phyloP scores from a whole-genome alignment of 2,888 invertebrate genomes.

The Lepidocyrtoides sp. region DNA sequence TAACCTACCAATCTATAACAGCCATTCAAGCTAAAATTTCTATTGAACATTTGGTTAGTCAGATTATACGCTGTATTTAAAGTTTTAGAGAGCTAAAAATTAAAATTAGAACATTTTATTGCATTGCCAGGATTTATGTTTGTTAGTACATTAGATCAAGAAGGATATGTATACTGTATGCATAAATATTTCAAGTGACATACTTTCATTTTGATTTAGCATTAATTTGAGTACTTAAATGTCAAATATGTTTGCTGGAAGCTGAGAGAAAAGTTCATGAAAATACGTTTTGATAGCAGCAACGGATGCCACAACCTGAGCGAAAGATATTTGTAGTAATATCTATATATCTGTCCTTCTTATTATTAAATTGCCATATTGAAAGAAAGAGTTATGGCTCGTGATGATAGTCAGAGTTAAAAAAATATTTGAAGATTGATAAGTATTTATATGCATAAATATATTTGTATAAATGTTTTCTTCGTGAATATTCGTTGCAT shows the following conservation, averaged over 20 bases:
- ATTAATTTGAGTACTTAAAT: no score
- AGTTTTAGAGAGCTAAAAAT: background rate
- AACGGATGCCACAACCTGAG: constrained; percentile 40
- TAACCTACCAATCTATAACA: no score
- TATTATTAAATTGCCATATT: background rate
- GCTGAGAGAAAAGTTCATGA: constrained; percentile 25
- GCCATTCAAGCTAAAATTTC: no score
- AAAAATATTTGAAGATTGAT: background rate
- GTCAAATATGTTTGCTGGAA: background rate
- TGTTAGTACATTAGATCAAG: background rate
- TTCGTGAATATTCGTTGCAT: background rate
- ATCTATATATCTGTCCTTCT: background rate
- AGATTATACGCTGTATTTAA: no score
- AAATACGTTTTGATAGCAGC: constrained; percentile 4
- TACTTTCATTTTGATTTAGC: no score
- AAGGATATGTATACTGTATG: background rate
- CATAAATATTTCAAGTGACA: background rate
- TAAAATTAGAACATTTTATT: background rate
- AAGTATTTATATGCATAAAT: no score
- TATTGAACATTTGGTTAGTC: no score
- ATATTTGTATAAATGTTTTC: background rate
- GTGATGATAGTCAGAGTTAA: background rate
- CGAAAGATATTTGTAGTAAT: constrained; percentile 23
- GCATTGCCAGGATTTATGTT: background rate
- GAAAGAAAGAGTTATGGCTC: background rate